Conservation (phyloP, 92 coral and sea anemone species). For the Heteractis magnifica region DNA sequence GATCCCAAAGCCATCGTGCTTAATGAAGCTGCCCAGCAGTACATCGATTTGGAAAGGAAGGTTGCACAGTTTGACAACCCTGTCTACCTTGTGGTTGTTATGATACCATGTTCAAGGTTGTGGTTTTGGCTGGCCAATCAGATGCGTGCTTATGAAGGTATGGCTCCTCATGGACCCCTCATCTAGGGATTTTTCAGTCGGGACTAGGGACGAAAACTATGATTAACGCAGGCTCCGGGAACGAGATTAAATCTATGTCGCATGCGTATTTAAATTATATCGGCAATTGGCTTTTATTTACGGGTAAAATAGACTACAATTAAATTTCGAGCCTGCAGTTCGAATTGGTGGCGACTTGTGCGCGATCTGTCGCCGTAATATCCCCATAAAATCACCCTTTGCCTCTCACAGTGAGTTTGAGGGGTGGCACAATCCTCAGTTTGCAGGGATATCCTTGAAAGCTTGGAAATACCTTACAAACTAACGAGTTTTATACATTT, state of each 20-base stretch:
- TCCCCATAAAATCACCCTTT: too few relatives aligned
- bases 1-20: not conserved
- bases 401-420: too few relatives aligned
- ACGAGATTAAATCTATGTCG: too few relatives aligned
- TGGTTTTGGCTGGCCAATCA: constrained; percentile 19
- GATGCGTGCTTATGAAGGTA: constrained; percentile 12
- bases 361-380: too few relatives aligned
- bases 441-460: not conserved
- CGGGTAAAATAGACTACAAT: too few relatives aligned
- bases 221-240: too few relatives aligned
- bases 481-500: not conserved
- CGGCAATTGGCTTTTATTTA: too few relatives aligned
- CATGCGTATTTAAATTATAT: too few relatives aligned
- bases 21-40: constrained; percentile 1
- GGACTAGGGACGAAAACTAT: too few relatives aligned
- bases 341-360: too few relatives aligned
- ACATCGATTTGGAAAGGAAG: not conserved
- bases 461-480: not conserved
- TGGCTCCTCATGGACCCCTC: not conserved
- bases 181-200: not conserved
- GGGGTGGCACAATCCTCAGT: not conserved
- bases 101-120: constrained; percentile 16
- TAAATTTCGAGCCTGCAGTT: too few relatives aligned
- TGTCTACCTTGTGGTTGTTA: constrained; percentile 8
- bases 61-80: not conserved